Conservation (phyloP, 2,797 vertebrate genomes). For the Typhlichthys subterraneus region DNA sequence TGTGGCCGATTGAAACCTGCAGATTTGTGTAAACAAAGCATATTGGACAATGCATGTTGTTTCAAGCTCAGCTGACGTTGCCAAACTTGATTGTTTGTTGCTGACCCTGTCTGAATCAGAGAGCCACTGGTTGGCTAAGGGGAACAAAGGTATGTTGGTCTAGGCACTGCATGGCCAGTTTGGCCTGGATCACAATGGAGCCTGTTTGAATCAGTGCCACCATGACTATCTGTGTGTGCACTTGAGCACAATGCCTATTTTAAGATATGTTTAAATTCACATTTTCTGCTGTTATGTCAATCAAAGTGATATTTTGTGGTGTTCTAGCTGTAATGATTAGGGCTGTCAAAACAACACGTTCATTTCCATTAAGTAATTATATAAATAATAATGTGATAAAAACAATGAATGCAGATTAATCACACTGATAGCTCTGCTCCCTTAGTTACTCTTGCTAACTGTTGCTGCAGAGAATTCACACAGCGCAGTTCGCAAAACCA, state of each 20-base stretch:
- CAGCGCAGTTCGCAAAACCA: too few relatives aligned
- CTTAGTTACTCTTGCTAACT: too few relatives aligned
- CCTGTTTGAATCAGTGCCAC: slow-evolving; percentile 24
- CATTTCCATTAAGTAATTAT: too few relatives aligned
- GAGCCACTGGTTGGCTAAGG: slow-evolving; percentile 39
- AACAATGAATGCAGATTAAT: too few relatives aligned
- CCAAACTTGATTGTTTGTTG: slow-evolving; percentile 80
- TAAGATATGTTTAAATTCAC: background rate
- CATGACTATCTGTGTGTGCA: slow-evolving; percentile 9
- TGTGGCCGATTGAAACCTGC: slow-evolving; percentile 60
- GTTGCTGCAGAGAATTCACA: too few relatives aligned
- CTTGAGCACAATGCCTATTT: too few relatives aligned
- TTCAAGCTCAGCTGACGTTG: slow-evolving; percentile 77
- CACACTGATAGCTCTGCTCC: too few relatives aligned
- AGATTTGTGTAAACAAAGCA: slow-evolving; percentile 71
- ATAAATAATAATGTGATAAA: too few relatives aligned
- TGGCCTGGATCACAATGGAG: slow-evolving; percentile 18
- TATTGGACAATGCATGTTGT: slow-evolving; percentile 73
- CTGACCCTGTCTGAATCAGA: slow-evolving; percentile 72
- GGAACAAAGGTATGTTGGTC: slow-evolving; percentile 58
- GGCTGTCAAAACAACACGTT: too few relatives aligned
- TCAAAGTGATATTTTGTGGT: too few relatives aligned
- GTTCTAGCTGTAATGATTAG: too few relatives aligned
- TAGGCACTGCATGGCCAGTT: slow-evolving; percentile 30
- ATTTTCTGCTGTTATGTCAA: background rate